These are phyloP conservation scores for Monarcha castaneiventris DNA, from an alignment of 2,113 vertebrate species.

Conservation along the genomic window DNA sequence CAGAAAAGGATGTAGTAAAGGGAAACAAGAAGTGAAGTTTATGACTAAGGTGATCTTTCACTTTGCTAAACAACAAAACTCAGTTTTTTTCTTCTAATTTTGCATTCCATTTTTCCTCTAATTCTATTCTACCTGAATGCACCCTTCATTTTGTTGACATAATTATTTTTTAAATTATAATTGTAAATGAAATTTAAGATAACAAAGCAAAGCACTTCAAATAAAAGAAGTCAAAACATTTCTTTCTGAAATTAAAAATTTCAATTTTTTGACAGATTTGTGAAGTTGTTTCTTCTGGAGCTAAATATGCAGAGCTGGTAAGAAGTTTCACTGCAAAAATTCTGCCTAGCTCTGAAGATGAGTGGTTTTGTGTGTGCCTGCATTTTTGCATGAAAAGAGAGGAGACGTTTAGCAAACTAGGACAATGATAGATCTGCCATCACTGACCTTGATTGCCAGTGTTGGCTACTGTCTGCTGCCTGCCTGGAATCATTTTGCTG, in stretches of 20 bases:
- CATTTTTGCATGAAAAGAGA: background rate
- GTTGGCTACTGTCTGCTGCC: background rate
- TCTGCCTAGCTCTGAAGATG: background rate
- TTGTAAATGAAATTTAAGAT: background rate
- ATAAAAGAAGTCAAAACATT: conserved; percentile 30
- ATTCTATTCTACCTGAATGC: background rate
- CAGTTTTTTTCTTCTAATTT: background rate
- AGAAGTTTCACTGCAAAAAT: conserved; percentile 18
- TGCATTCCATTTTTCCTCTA: background rate
- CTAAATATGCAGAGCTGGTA: conserved; percentile 39
- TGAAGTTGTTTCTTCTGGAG: conserved; percentile 32
- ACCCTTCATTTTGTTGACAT: background rate
- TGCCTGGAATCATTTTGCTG: background rate
- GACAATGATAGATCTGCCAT: background rate
- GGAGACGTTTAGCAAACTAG: background rate
- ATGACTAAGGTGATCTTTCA: background rate
- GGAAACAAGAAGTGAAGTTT: background rate
- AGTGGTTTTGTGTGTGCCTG: background rate
- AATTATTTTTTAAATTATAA: background rate
- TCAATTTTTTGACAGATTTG: conserved; percentile 3
- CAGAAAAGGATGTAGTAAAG: background rate
- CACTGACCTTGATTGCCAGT: background rate
- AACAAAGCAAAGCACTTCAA: conserved; percentile 35
- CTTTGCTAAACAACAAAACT: background rate
- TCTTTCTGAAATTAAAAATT: conserved; percentile 25